A percentile compares a stretch with the other conserved stretches of the same genome.
Conservation (phyloP, 2,113 vertebrate species). For the Alethe diademata region DNA sequence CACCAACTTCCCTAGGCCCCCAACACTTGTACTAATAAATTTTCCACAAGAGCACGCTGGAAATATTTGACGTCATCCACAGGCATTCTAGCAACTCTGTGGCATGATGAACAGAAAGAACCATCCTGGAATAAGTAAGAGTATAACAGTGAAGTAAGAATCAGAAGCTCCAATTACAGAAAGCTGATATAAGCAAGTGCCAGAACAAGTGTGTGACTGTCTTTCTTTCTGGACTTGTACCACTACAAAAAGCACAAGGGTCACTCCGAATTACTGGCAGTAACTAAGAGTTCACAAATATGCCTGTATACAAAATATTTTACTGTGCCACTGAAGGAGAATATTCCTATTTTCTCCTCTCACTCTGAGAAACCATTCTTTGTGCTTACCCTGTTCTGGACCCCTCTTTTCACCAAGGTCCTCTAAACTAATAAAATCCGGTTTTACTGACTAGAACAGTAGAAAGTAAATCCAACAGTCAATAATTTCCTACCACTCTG, state of each 20-base stretch:
- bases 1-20: not conserved
- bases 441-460: not conserved
- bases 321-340: not conserved
- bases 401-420: not conserved
- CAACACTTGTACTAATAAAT: not conserved
- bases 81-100: not conserved
- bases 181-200: not conserved
- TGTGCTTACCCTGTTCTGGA: not conserved
- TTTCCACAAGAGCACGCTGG: not conserved
- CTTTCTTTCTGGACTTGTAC: not conserved
- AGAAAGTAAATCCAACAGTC: not conserved
- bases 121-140: not conserved
- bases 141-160: accelerated
- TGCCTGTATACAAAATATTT: not conserved
- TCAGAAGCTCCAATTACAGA: not conserved
- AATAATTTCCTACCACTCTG: not conserved
- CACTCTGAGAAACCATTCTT: not conserved
- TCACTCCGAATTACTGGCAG: not conserved
- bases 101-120: not conserved
- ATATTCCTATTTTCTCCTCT: not conserved
- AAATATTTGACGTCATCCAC: not conserved
- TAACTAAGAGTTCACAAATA: not conserved
- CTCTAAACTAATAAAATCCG: not conserved
- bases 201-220: not conserved
- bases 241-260: not conserved